These are phyloP conservation scores for Cochlearius cochlearius DNA, from an alignment of 2,113 vertebrate genomes.

Conservation along the genomic window DNA sequence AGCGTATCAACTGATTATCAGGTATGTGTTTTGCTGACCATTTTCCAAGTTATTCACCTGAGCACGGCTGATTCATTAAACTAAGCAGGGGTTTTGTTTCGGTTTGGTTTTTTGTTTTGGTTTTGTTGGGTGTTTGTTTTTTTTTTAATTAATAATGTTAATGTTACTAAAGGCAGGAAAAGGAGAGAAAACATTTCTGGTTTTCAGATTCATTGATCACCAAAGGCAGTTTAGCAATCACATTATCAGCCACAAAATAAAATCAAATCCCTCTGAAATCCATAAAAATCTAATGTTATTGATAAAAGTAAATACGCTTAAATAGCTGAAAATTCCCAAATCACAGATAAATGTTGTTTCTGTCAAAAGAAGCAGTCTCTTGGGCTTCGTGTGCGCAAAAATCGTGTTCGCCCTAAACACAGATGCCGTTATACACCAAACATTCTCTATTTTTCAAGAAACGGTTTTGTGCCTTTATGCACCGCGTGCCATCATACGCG, in stretches of 20 bases:
- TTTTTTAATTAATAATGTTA: neutral
- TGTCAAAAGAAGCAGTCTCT: slow-evolving; percentile 26
- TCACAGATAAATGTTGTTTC: neutral
- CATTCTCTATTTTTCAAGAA: neutral
- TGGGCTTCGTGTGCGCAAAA: neutral
- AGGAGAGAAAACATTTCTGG: neutral
- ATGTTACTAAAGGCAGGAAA: neutral
- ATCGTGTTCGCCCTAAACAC: neutral
- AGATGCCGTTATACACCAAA: neutral
- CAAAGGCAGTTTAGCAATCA: slow-evolving; percentile 34
- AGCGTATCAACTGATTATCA: neutral
- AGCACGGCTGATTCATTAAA: slow-evolving; percentile 9
- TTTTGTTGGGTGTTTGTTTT: neutral
- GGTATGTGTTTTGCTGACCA: neutral
- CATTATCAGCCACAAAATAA: slow-evolving; percentile 17
- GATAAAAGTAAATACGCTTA: slow-evolving; percentile 20
- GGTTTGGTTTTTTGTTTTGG: neutral
- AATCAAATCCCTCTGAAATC: slow-evolving; percentile 30
- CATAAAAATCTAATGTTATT: neutral
- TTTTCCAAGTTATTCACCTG: neutral
- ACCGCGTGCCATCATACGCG: neutral
- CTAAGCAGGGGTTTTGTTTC: accelerated
- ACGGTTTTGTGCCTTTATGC: neutral
- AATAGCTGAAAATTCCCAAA: neutral
- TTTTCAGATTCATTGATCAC: slow-evolving; percentile 3